These are phyloP conservation scores for Phrynosoma platyrhinos DNA, from an alignment of 2,113 vertebrate species.

Conservation along the genomic window DNA sequence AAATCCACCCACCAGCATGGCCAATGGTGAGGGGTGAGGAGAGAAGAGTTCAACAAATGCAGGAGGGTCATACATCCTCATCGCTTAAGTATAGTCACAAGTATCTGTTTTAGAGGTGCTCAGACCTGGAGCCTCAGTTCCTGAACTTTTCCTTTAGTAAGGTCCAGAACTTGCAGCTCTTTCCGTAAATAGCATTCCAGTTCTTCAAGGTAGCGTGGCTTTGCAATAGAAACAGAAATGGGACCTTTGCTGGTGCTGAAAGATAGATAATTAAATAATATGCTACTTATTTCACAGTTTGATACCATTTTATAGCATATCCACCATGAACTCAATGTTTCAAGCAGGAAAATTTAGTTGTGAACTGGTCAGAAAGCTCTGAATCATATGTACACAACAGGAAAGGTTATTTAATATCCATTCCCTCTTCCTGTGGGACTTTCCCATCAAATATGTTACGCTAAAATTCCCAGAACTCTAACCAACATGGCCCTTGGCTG, in stretches of 20 bases:
- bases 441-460: background rate
- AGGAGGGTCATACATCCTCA: background rate
- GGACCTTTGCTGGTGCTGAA: slow-evolving; percentile 56
- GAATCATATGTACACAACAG: background rate
- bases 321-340: background rate
- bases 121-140: slow-evolving; percentile 84
- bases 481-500: too few relatives aligned
- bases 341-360: background rate
- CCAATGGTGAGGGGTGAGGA: background rate
- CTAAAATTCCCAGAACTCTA: background rate
- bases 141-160: slow-evolving; percentile 71
- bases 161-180: slow-evolving; percentile 77
- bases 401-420: background rate
- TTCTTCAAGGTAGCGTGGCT: slow-evolving; percentile 79
- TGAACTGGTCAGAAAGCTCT: background rate
- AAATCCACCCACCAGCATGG: background rate
- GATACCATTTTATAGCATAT: background rate
- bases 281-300: background rate
- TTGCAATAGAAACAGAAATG: slow-evolving; percentile 60
- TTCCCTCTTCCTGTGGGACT: background rate
- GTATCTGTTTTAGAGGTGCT: background rate
- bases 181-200: slow-evolving; percentile 78
- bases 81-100: background rate
- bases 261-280: background rate
- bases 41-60: background rate